Conservation (phyloP, 1,140 invertebrate genomes). For the Triops longicaudatus region DNA sequence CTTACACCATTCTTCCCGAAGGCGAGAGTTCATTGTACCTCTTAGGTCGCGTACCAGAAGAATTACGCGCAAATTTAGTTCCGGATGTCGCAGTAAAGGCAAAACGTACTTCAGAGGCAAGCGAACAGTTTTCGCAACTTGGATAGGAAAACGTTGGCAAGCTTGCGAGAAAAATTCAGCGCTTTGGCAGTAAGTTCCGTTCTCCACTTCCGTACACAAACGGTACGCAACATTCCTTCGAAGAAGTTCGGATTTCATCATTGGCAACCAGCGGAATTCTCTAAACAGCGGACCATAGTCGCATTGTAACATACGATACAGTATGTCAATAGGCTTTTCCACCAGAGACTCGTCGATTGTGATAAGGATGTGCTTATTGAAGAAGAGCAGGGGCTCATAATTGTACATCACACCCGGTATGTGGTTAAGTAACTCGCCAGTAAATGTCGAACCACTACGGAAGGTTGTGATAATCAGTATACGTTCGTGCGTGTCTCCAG, state of each 20-base stretch:
- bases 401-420: not conserved
- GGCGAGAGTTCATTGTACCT: slow-evolving; percentile 4
- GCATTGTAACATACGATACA: not conserved
- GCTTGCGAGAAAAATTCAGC: not conserved
- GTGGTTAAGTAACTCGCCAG: not conserved
- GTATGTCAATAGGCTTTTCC: not conserved
- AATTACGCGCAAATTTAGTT: not conserved
- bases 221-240: not conserved
- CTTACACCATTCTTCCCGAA: not conserved
- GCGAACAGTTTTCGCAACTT: not conserved
- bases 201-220: not conserved
- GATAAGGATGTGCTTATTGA: not conserved
- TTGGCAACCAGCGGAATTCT: too few species aligned
- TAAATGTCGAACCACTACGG: not conserved
- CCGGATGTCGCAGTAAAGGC: not conserved
- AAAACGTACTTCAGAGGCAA: not conserved
- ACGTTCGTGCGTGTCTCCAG: not conserved
- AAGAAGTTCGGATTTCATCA: not conserved
- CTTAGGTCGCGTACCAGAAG: slow-evolving; percentile 18
- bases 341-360: not conserved
- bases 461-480: not conserved
- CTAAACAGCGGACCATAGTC: too few species aligned
- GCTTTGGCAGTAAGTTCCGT: not conserved
- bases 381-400: not conserved
- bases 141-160: not conserved